These are phyloP conservation scores for Thunnus maccoyii DNA, from an alignment of 2,113 vertebrate species.

Conservation along the genomic window DNA sequence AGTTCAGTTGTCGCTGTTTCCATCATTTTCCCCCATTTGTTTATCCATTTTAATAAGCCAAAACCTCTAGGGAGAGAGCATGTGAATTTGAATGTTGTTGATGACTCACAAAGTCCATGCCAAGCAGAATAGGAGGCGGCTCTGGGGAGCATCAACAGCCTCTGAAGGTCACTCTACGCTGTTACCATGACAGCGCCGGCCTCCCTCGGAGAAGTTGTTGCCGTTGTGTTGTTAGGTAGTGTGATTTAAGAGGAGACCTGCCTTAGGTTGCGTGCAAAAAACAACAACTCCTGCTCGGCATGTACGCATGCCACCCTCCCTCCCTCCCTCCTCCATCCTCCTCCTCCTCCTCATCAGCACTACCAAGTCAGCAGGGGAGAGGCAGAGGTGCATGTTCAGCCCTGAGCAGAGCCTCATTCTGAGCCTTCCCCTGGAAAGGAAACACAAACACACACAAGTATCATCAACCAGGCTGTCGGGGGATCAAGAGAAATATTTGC, in stretches of 20 bases:
- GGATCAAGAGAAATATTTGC: slow-evolving; percentile 25
- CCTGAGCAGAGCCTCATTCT: slow-evolving; percentile 54
- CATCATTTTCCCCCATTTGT: slow-evolving; percentile 38
- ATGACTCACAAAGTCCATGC: slow-evolving; percentile 76
- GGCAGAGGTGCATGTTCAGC: slow-evolving; percentile 71
- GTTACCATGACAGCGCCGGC: slow-evolving; percentile 79
- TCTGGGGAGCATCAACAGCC: slow-evolving; percentile 71
- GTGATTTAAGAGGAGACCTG: slow-evolving; percentile 47
- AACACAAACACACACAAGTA: slow-evolving; percentile 9
- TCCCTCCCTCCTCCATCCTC: neutral
- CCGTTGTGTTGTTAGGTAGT: slow-evolving; percentile 30
- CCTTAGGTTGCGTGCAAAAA: slow-evolving; percentile 34
- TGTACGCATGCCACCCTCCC: slow-evolving; percentile 3
- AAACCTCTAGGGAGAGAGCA: slow-evolving; percentile 52
- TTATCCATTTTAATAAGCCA: slow-evolving; percentile 70
- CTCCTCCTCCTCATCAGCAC: slow-evolving; percentile 45
- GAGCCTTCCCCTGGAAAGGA: slow-evolving; percentile 36
- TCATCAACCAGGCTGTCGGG: neutral
- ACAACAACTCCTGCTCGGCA: slow-evolving; percentile 11
- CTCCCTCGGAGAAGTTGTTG: slow-evolving; percentile 63
- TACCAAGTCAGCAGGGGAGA: slow-evolving; percentile 64
- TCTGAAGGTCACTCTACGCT: slow-evolving; percentile 78
- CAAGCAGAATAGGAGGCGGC: slow-evolving; percentile 67
- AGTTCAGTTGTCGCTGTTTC: slow-evolving; percentile 32
- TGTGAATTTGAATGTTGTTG: slow-evolving; percentile 76